Percentiles rank a stretch among this genome's conserved stretches.
These are phyloP conservation scores for Coptodon bakossiorum DNA, from an alignment of 2,113 vertebrate species.

Conservation along the genomic window DNA sequence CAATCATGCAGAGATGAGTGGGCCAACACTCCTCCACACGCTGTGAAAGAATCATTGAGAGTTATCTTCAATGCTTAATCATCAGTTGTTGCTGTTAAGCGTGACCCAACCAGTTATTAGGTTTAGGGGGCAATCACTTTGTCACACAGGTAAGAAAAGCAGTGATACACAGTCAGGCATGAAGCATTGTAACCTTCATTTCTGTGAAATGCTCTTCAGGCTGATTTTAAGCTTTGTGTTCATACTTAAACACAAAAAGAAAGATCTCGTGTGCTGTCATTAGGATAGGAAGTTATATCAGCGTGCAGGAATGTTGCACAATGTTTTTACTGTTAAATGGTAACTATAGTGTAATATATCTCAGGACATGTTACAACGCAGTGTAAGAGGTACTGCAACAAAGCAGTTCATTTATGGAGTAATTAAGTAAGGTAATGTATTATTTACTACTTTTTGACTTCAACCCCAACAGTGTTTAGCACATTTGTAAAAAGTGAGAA, in stretches of 20 bases:
- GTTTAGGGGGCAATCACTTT: neutral
- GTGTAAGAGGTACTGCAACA: neutral
- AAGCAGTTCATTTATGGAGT: neutral
- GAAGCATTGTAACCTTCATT: neutral
- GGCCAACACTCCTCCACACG: neutral
- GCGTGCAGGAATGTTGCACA: fast-evolving
- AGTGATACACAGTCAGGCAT: neutral
- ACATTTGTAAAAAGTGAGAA: neutral
- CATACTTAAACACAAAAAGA: neutral
- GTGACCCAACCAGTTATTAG: neutral
- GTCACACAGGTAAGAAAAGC: neutral
- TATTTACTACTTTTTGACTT: neutral
- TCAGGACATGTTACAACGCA: neutral
- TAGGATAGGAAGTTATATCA: neutral
- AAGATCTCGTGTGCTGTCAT: neutral
- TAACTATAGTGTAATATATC: neutral
- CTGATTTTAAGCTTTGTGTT: neutral
- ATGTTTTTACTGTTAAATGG: neutral
- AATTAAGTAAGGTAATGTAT: neutral
- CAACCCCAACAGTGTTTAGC: neutral
- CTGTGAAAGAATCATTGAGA: neutral
- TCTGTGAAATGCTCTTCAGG: neutral
- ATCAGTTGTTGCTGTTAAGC: neutral
- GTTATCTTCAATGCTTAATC: neutral
- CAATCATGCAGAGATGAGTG: neutral